Conservation (phyloP, 2,888 invertebrate species). For the Sepioteuthis lessoniana region DNA sequence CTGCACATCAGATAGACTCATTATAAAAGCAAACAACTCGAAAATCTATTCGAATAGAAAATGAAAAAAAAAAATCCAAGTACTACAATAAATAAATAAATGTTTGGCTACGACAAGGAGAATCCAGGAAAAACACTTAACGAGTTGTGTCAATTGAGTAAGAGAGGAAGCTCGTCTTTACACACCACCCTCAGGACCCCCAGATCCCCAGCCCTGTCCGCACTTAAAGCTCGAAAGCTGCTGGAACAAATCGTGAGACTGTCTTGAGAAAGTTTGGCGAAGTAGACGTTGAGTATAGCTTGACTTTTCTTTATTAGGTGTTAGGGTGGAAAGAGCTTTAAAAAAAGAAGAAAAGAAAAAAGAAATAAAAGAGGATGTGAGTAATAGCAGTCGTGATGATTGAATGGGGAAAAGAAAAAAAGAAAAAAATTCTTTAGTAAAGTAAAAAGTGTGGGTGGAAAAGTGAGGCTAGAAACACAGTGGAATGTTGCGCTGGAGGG, state of each 20-base stretch:
- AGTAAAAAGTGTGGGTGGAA: not conserved
- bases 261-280: not conserved
- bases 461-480: not conserved
- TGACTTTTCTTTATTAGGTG: not conserved
- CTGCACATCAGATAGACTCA: not conserved
- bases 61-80: not conserved
- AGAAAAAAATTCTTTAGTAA: not conserved
- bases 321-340: not conserved
- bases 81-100: not conserved
- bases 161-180: not conserved
- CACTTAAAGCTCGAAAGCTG: not conserved
- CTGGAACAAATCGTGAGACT: not conserved
- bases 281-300: not conserved
- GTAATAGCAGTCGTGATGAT: not conserved
- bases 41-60: too few relatives aligned
- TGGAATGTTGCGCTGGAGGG: not conserved
- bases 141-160: not conserved
- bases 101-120: not conserved
- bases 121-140: not conserved
- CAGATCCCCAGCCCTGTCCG: not conserved
- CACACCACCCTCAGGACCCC: not conserved
- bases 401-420: not conserved
- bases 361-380: not conserved
- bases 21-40: not conserved
- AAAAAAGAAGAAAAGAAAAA: not conserved